Conservation (phyloP, 2,888 invertebrate genomes). For the Mellilla xanthometata region DNA sequence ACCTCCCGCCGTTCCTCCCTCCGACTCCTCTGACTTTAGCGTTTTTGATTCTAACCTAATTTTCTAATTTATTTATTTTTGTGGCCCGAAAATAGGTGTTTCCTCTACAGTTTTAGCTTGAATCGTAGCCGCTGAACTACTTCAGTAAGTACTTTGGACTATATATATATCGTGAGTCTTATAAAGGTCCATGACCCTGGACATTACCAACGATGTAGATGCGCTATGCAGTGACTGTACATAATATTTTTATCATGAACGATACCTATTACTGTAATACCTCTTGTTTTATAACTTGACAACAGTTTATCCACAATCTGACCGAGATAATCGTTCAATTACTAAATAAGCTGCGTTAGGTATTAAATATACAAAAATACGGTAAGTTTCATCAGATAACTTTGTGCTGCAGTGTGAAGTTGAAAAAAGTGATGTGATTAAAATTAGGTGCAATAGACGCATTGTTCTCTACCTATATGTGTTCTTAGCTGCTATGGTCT, state of each 20-base stretch:
- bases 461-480: too few species aligned
- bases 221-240: constrained; percentile 21
- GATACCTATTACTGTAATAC: constrained; percentile 1
- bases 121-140: constrained; percentile 2
- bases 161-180: not conserved
- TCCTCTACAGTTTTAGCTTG: constrained; percentile 6
- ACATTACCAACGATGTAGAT: not conserved
- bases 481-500: too few species aligned
- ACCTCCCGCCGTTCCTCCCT: not conserved
- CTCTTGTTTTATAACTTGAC: not conserved
- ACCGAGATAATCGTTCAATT: not conserved
- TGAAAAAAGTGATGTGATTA: too few species aligned
- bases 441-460: too few species aligned
- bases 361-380: too few species aligned
- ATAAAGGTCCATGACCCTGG: constrained; percentile 6
- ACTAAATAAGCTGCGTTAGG: too few species aligned
- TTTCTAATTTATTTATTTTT: constrained; percentile 18
- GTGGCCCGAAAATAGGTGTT: constrained; percentile 13
- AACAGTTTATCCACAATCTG: not conserved
- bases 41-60: constrained; percentile 25
- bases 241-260: constrained; percentile 11
- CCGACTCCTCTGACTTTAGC: not conserved
- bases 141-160: constrained; percentile 16
- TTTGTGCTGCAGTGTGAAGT: too few species aligned
- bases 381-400: too few species aligned